Evolutionary conservation across 1,140 invertebrate species (phyloP).

Genomic region (Zaprionus davidi): DNA sequence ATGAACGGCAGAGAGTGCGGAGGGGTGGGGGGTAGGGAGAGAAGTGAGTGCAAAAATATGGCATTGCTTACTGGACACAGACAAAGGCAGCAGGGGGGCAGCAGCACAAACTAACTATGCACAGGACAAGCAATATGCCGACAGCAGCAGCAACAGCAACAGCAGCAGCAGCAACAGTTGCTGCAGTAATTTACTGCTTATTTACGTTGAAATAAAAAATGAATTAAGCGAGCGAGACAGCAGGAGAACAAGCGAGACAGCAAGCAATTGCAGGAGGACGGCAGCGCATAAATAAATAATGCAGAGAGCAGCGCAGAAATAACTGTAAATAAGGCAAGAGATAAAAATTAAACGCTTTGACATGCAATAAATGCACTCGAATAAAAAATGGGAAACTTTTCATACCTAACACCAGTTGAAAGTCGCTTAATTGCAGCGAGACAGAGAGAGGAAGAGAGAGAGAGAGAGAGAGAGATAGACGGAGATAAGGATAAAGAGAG

Average conservation of each 20-base stretch:
- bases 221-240: conserved; percentile 70
- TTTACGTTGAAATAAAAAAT: conserved; percentile 79
- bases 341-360: conserved; percentile 73
- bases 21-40: not conserved
- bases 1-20: conserved; percentile 17
- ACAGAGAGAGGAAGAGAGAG: not conserved
- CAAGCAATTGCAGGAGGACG: conserved; percentile 5
- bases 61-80: conserved; percentile 36
- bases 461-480: not conserved
- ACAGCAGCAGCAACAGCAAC: conserved; percentile 18
- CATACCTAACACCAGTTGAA: conserved; percentile 15
- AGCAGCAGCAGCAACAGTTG: conserved; percentile 35
- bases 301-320: conserved; percentile 37
- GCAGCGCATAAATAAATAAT: conserved; percentile 67
- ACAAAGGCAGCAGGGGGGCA: conserved; percentile 18
- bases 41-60: conserved; percentile 49
- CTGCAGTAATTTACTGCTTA: conserved; percentile 77
- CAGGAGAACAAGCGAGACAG: not conserved
- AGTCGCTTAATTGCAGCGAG: conserved; percentile 51
- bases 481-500: not conserved
- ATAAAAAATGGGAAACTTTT: conserved; percentile 39
- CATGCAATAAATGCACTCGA: conserved; percentile 59
- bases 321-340: conserved; percentile 26
- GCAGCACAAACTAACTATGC: conserved; percentile 61
- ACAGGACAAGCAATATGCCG: conserved; percentile 40